These are phyloP conservation scores for Toxotes chatareus DNA, from an alignment of 2,113 vertebrate genomes.

Conservation along the genomic window DNA sequence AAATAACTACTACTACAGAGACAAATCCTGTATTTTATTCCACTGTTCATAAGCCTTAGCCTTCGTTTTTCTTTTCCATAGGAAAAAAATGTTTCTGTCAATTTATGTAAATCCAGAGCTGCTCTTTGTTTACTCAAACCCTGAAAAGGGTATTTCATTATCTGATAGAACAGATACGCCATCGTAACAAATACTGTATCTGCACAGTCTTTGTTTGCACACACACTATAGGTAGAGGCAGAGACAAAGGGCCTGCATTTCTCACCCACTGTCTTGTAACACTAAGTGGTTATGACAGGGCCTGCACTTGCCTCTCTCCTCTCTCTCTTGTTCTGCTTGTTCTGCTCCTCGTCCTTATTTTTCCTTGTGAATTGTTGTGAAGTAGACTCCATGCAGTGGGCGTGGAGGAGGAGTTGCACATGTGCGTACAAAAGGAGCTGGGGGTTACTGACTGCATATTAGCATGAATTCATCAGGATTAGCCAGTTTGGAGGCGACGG, in stretches of 20 bases:
- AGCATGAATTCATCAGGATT: constrained; percentile 81
- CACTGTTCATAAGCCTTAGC: constrained; percentile 14
- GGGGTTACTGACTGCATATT: constrained; percentile 73
- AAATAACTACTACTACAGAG: neutral
- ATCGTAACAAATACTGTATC: constrained; percentile 20
- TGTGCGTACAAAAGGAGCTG: constrained; percentile 59
- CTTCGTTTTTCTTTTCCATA: neutral
- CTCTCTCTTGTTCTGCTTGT: constrained; percentile 15
- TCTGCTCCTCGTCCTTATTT: constrained; percentile 57
- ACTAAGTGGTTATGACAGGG: constrained; percentile 73
- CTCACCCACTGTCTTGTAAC: constrained; percentile 69
- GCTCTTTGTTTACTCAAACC: constrained; percentile 55
- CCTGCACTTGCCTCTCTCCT: constrained; percentile 58
- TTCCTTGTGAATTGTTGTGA: constrained; percentile 47
- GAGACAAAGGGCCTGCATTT: constrained; percentile 80
- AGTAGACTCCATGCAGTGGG: constrained; percentile 34
- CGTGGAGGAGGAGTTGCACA: constrained; percentile 46
- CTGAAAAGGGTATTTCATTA: constrained; percentile 44
- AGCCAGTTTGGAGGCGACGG: constrained; percentile 46
- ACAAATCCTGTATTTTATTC: constrained; percentile 30
- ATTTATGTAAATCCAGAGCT: constrained; percentile 59
- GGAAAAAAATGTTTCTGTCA: constrained; percentile 9
- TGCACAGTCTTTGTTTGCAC: constrained; percentile 66
- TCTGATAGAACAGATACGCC: constrained; percentile 55
- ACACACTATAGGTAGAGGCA: constrained; percentile 55